These are phyloP conservation scores for Clusia tigrina DNA, from an alignment of 2,888 invertebrate genomes.

Conservation along the genomic window DNA sequence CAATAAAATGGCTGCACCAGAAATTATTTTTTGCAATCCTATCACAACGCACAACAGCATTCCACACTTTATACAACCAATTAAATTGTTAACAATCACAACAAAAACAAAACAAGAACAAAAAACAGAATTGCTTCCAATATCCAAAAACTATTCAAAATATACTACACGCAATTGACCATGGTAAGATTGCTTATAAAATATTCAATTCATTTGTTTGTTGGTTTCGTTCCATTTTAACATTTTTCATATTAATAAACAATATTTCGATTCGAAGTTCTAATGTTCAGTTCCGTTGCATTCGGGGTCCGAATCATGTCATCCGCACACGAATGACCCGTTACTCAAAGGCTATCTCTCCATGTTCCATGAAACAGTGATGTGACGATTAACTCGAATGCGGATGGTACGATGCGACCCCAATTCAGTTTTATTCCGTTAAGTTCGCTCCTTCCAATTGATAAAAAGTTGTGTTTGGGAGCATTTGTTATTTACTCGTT, in stretches of 20 bases:
- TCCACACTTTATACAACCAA: background rate
- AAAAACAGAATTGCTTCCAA: constrained; percentile 25
- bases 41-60: background rate
- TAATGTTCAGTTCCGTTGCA: too few species aligned
- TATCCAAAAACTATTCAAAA: constrained; percentile 39
- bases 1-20: background rate
- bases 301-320: too few species aligned
- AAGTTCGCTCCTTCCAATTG: background rate
- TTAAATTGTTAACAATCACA: constrained; percentile 10
- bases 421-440: constrained; percentile 1
- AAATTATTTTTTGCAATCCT: background rate
- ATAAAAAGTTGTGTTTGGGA: too few species aligned
- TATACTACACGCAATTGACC: constrained; percentile 26
- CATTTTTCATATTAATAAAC: constrained; percentile 6
- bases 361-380: too few species aligned
- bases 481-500: too few species aligned
- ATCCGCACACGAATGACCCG: too few species aligned
- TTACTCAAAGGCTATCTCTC: too few species aligned
- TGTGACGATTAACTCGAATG: too few species aligned
- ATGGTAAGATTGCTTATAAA: constrained; percentile 6
- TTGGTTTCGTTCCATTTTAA: background rate
- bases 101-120: constrained; percentile 16
- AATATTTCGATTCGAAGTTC: constrained; percentile 16
- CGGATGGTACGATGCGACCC: background rate
- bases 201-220: background rate